Base-by-base conservation (phyloP, 2,888 invertebrate species). In the Scaptomyza flava region DNA sequence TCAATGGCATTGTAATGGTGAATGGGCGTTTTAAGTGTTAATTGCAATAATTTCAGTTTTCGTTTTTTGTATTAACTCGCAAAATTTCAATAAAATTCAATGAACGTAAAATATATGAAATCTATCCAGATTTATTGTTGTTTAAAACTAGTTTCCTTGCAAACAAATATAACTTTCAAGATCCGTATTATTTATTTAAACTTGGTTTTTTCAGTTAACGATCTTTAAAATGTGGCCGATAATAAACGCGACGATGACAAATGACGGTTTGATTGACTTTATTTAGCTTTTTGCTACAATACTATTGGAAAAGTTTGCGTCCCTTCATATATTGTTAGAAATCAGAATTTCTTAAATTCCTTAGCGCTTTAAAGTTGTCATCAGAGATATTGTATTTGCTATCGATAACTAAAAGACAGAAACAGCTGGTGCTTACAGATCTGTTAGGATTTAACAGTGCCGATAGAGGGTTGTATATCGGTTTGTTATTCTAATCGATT, bases 81-180 rank as follows among this genome's bases (percentile, higher is more conserved):
- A 85, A 82, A 87, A 82, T 79, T 82, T 87, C 76, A 82, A 82
- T 82, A 82, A 82, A 79, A 87, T 85, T 82, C 67, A 81, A 87
- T 87, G 86, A 82, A 85, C 82, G 86, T 82, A 79, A 81, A 79
- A 56, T 58, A 58, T 47, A 51, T 14, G 12, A 27, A 45, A 23
- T 46, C 4, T 11, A 6, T 27, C 8, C 46, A n/a, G 23, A 34
- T 75, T 47, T 31, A 20, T 23, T 58, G 30, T 20, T n/a, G 9
- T 31, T 42, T 2, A 11, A 4, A 50, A 11, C 6, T 5, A 23
- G 23, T 23, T 23, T 23, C 23, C 3, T 23, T 23, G 27, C 27
- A 27, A 5, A 27, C 27, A 27, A 27, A 27, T 27, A 27, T 4
- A 27, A 27, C 27, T 6, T 27, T 27, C 27, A 6, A 27, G 27